Evolutionary conservation across 64 coral and sea anemone species (phyloP).

Genomic region (Montipora foliosa): DNA sequence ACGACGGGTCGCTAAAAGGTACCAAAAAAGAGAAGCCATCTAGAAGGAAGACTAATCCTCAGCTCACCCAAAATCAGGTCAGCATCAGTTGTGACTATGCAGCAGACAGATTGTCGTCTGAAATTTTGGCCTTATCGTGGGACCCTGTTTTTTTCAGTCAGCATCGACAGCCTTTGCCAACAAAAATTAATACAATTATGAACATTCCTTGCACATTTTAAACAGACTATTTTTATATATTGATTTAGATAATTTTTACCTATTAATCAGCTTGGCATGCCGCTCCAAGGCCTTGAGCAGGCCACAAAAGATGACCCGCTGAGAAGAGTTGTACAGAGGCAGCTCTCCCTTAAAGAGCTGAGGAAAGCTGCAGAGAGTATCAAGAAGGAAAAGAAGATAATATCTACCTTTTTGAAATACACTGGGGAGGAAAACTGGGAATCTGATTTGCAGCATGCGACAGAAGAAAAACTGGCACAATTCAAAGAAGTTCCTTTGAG

Average conservation of each 20-base stretch:
- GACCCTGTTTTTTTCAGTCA: no score
- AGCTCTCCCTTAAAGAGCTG: constrained; percentile 22
- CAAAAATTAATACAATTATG: no score
- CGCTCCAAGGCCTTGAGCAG: constrained; percentile 31
- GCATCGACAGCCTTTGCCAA: no score
- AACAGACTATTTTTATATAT: no score
- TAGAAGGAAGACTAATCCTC: background rate
- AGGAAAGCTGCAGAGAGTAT: background rate
- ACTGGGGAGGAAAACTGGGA: constrained; percentile 14
- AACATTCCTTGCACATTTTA: no score
- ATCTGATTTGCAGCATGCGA: constrained; percentile 16
- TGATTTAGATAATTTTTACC: no score
- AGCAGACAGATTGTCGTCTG: no score
- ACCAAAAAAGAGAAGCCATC: constrained; percentile 17
- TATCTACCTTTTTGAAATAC: constrained; percentile 4
- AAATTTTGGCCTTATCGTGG: no score
- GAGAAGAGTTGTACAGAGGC: background rate
- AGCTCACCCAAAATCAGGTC: constrained; percentile 28
- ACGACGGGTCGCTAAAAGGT: background rate
- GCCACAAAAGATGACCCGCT: constrained; percentile 17
- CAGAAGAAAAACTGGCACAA: constrained; percentile 60
- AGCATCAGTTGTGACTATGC: no score
- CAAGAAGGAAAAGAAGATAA: constrained; percentile 20
- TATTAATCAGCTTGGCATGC: constrained; percentile 25
- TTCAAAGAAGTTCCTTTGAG: constrained; percentile 21